These are phyloP conservation scores for Perdita meconis DNA, from an alignment of 2,888 invertebrate species.

Conservation along the genomic window DNA sequence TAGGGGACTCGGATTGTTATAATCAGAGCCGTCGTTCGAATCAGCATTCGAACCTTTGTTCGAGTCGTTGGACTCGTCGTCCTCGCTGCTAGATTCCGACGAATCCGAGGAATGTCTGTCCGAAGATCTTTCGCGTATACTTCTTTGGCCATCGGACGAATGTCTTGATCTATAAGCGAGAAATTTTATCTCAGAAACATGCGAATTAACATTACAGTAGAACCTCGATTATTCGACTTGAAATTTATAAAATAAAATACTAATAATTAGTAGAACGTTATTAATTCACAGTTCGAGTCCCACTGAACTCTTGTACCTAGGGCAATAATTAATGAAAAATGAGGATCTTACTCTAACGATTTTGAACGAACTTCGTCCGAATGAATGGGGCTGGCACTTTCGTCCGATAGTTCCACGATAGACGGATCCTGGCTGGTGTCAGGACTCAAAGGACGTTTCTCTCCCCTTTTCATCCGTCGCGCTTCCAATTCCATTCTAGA, in stretches of 20 bases:
- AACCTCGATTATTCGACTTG: too few relatives aligned
- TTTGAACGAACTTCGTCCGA: slow-evolving; percentile 79
- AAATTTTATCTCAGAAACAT: neutral
- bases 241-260: too few relatives aligned
- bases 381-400: slow-evolving; percentile 75
- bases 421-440: slow-evolving; percentile 79
- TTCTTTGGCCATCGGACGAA: slow-evolving; percentile 78
- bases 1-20: slow-evolving; percentile 85
- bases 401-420: slow-evolving; percentile 81
- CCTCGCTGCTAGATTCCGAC: slow-evolving; percentile 86
- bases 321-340: too few relatives aligned
- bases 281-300: too few relatives aligned
- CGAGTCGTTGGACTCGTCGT: slow-evolving; percentile 81
- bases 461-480: slow-evolving; percentile 87
- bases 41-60: slow-evolving; percentile 80
- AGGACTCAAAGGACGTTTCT: slow-evolving; percentile 82
- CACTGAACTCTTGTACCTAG: too few relatives aligned
- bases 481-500: slow-evolving; percentile 91
- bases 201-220: too few relatives aligned
- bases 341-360: slow-evolving; percentile 76
- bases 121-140: slow-evolving; percentile 76
- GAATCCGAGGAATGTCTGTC: slow-evolving; percentile 79
- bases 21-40: slow-evolving; percentile 81
- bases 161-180: slow-evolving; percentile 72
- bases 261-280: too few relatives aligned